These are phyloP conservation scores for Sarcophaga variegata DNA, from an alignment of 2,888 invertebrate genomes.

Conservation along the genomic window DNA sequence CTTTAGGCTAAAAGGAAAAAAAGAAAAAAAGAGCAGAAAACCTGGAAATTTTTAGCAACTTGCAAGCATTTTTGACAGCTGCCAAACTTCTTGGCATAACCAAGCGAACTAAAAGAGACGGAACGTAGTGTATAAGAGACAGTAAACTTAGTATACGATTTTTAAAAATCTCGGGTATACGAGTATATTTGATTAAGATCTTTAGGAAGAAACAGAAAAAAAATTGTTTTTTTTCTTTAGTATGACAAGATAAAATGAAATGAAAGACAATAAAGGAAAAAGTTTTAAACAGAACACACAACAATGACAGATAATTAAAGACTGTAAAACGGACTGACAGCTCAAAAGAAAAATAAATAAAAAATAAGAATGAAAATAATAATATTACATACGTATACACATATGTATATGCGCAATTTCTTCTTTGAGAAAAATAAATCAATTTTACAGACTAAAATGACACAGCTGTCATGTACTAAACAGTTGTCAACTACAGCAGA, in stretches of 20 bases:
- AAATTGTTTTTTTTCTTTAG: too few species aligned
- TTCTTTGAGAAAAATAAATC: conserved; percentile 27
- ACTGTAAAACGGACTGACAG: neutral
- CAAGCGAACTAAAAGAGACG: conserved; percentile 12
- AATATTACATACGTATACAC: too few species aligned
- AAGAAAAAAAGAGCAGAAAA: neutral
- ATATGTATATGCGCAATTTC: neutral
- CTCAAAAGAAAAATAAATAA: neutral
- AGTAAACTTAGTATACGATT: neutral
- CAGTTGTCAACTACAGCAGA: conserved; percentile 4
- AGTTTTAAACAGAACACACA: neutral
- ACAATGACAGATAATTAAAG: neutral
- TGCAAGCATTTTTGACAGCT: conserved; percentile 46
- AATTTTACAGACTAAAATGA: conserved; percentile 31
- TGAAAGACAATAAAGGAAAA: neutral
- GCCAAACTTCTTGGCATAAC: conserved; percentile 39
- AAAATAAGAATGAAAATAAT: too few species aligned
- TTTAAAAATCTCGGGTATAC: neutral
- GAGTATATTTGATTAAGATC: neutral
- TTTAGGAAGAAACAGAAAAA: neutral
- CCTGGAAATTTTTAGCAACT: neutral
- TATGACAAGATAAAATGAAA: neutral
- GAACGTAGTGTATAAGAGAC: too few species aligned
- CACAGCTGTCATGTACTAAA: neutral
- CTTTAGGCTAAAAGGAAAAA: neutral